A percentile compares a stretch with the other conserved stretches of the same genome.
Conservation (phyloP, 2,797 vertebrate genomes). For the Arctocebus calabarensis region DNA sequence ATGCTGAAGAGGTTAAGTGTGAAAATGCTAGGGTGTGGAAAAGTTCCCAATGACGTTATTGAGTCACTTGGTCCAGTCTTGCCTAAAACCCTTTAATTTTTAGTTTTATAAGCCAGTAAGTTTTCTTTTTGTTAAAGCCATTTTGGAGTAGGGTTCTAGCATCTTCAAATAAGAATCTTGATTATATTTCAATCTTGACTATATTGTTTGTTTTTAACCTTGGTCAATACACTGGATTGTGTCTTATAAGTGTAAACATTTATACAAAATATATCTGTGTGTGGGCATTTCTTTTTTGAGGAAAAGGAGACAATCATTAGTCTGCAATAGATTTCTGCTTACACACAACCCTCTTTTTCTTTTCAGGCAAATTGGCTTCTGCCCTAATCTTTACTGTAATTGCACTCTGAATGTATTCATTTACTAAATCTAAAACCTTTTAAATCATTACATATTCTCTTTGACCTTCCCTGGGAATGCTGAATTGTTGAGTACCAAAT, state of each 20-base stretch:
- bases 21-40: background rate
- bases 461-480: background rate
- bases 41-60: background rate
- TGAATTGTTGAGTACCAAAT: background rate
- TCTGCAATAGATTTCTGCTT: conserved; percentile 10
- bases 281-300: background rate
- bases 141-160: background rate
- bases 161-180: conserved; percentile 42
- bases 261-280: background rate
- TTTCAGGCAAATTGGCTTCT: background rate
- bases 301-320: background rate
- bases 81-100: background rate
- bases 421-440: background rate
- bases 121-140: background rate
- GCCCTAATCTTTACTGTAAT: background rate
- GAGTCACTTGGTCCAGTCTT: background rate
- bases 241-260: background rate
- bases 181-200: conserved; percentile 8
- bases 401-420: background rate
- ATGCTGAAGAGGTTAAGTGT: background rate
- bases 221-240: background rate
- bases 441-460: background rate
- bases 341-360: background rate
- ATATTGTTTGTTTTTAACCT: conserved; percentile 24
- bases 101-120: background rate